Evolutionary conservation across 2,888 invertebrate species (phyloP), one percentile per base, ranked within the genome.

Genomic region (Xiphydria camelus): DNA sequence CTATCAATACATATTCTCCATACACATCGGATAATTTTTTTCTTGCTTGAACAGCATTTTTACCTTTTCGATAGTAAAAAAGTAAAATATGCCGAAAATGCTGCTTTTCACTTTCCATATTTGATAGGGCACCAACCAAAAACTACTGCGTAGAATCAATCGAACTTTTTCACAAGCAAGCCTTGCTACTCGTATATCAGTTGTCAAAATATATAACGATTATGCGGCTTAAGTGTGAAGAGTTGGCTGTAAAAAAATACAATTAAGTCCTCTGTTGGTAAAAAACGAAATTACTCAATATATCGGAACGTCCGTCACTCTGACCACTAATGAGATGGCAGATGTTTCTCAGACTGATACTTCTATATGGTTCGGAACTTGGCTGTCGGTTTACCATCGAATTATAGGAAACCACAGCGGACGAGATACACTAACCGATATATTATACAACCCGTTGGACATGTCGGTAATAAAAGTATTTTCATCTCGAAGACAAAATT

Each of bases 181-280:
- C 29, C 51, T 49, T 9, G n/a, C n/a, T n/a, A n/a, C n/a, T n/a
- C n/a, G n/a, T n/a, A n/a, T n/a, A n/a, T n/a, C n/a, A n/a, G n/a
- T n/a, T n/a, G n/a, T 51, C 41, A 40, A 38, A 19, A 18, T 26
- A 12, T 37, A 35, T 14, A 50, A 82, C 22, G 32, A 32, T 20
- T 20, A 40, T 40, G 41, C 32, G 21, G 21, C 7, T 38, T 38
- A 25, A 23, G 38, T 38, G 26, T 22, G 22, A 22, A 22, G n/a
- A n/a, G 22, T 22, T 22, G 22, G 22, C 5, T 22, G 22, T 18
- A 17, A 38, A 38, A 38, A 25, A 25, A 25, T 38, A 25, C 26
- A 23, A 25, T 38, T 25, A 44, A 37, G 32, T 39, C 26, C 32
- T 5, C 20, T 23, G 22, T 22, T 7, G 22, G 22, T 4, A 22